Conservation (phyloP, 2,888 invertebrate genomes). For the Drosophila parthenogenetica region DNA sequence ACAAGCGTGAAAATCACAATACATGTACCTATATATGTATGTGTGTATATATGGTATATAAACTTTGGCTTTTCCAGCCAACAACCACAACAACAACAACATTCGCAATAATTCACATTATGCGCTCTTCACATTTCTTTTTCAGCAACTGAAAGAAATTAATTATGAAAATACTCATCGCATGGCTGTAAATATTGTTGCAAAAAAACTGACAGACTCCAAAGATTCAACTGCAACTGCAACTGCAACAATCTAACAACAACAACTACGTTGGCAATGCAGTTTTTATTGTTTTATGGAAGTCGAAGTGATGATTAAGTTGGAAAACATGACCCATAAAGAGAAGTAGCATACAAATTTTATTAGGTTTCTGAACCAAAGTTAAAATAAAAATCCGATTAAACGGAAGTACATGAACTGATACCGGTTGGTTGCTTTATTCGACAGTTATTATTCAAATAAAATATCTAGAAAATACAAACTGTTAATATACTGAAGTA, state of each 20-base stretch:
- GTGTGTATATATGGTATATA: too few relatives aligned
- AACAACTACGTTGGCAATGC: slow-evolving; percentile 12
- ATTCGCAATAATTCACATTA: slow-evolving; percentile 63
- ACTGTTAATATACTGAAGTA: too few relatives aligned
- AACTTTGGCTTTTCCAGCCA: not conserved
- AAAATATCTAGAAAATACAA: too few relatives aligned
- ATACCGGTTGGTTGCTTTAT: not conserved
- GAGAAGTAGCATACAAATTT: slow-evolving; percentile 26
- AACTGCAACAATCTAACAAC: slow-evolving; percentile 4
- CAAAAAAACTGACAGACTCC: slow-evolving; percentile 23
- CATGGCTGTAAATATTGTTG: slow-evolving; percentile 53
- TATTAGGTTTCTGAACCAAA: slow-evolving; percentile 45
- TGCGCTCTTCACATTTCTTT: slow-evolving; percentile 49
- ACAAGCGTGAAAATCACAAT: slow-evolving; percentile 54
- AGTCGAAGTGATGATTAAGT: slow-evolving; percentile 45
- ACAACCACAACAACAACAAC: slow-evolving; percentile 25
- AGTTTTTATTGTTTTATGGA: slow-evolving; percentile 48
- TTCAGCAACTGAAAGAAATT: slow-evolving; percentile 62
- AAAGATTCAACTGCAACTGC: slow-evolving; percentile 20
- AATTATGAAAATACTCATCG: slow-evolving; percentile 73
- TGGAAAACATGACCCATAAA: slow-evolving; percentile 46
- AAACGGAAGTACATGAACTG: not conserved
- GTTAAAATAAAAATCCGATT: not conserved
- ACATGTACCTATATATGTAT: slow-evolving; percentile 17
- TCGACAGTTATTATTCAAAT: not conserved